A percentile compares a stretch with the other conserved stretches of the same genome.
phyloP scores from a whole-genome alignment of 2,797 vertebrate species.

The Protosalanx chinensis region DNA sequence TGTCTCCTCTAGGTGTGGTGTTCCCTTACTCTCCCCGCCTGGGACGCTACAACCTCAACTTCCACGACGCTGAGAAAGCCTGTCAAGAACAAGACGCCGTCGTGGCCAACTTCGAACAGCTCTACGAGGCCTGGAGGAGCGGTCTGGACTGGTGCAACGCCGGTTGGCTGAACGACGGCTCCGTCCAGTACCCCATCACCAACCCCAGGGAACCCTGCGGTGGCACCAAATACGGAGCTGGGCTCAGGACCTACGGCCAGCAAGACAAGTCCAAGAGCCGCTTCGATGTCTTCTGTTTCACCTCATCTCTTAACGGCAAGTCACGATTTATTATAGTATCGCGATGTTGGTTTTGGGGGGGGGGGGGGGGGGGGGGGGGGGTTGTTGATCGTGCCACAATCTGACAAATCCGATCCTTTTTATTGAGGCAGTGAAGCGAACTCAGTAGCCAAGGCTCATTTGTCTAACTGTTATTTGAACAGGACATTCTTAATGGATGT shows the following conservation, averaged over 20 bases:
- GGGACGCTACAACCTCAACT: constrained; percentile 90
- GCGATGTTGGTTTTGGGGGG: background rate
- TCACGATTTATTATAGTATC: background rate
- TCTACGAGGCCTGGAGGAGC: constrained; percentile 80
- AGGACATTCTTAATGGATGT: background rate
- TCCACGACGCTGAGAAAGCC: constrained; percentile 74
- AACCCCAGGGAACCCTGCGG: constrained; percentile 87
- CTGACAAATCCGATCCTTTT: background rate
- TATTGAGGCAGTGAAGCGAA: background rate
- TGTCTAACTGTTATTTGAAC: background rate
- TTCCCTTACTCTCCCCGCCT: constrained; percentile 83
- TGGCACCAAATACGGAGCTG: constrained; percentile 77
- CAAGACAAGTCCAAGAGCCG: constrained; percentile 77
- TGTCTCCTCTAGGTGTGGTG: constrained; percentile 79
- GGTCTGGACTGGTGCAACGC: constrained; percentile 99
- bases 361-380: too few relatives aligned
- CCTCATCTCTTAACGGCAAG: constrained; percentile 80
- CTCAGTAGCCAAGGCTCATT: background rate
- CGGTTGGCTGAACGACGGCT: constrained; percentile 91
- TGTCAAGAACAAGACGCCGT: constrained; percentile 81
- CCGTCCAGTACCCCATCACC: constrained; percentile 92
- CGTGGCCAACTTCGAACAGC: constrained; percentile 85
- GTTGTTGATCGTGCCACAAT: background rate
- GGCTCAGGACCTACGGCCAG: constrained; percentile 87
- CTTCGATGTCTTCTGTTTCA: constrained; percentile 93